Evolutionary conservation across 1,140 invertebrate genomes (phyloP), one percentile per base, ranked within the genome.

Genomic region (Eufriesea mexicana): DNA sequence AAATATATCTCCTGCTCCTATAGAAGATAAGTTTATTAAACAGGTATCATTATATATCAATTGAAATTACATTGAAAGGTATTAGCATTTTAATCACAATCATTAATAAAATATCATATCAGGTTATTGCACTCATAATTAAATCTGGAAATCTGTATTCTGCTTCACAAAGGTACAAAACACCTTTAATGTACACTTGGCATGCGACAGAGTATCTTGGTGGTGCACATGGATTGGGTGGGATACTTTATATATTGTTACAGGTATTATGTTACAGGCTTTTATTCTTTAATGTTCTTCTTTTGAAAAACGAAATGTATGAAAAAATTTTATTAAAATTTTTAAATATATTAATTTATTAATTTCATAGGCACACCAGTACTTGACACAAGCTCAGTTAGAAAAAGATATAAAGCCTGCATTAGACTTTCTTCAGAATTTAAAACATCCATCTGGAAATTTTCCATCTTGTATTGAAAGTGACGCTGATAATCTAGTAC

Each of bases 121-220:
- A 97, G 96, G 95, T 98, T 0, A 95, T 97, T 45, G 85, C 93
- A 77, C 91, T 94, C 20, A 96, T 98, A 47, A 89, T 98, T 25
- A 93, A 95, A 85, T 96, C 96, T 88, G 98, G 98, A 14, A 94
- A 95, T 92, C 90, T 92, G 51, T 95, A 96, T 80, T 93, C 95
- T 20, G 89, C 87, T 79, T 84, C 94, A 84, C 94, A 92, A 87
- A 92, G 92, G 84, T 94, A 91, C 77, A 93, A 95, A 68, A 95
- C 95, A 86, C 97, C 97, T 5, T 93, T 99, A 28, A 96, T 97
- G 95, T 99, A 97, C 93, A 94, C 96, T 88, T 99, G 98, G 98
- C 98, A 99, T 94, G 96, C 96, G n/a, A 97, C 96, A 91, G 95
- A 97, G 89, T 99, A 99, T 91, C 93, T 98, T 75, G 98, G 98